phyloP scores from a whole-genome alignment of 2,113 vertebrate species.

The Erythrocebus patas region DNA sequence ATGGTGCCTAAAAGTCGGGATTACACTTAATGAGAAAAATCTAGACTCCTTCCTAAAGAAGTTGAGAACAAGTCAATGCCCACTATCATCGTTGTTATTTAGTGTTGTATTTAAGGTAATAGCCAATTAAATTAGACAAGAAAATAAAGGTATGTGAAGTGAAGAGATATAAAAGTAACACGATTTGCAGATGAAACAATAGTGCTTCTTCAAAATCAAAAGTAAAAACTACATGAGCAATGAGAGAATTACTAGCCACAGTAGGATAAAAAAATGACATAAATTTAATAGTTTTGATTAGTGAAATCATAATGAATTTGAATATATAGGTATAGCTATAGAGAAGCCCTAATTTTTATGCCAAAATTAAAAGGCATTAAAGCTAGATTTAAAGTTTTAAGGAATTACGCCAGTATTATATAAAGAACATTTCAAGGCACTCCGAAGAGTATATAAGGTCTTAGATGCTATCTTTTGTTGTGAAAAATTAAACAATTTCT shows the following conservation, averaged over 20 bases:
- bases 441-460: neutral
- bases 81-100: neutral
- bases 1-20: neutral
- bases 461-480: neutral
- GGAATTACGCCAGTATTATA: neutral
- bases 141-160: neutral
- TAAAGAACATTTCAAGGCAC: neutral
- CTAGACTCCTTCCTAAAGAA: neutral
- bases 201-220: neutral
- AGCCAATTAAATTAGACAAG: neutral
- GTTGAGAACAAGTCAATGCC: neutral
- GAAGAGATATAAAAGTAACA: neutral
- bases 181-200: neutral
- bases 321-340: neutral
- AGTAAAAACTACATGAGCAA: neutral
- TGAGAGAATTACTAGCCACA: neutral
- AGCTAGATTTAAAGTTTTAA: neutral
- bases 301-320: neutral
- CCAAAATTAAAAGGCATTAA: neutral
- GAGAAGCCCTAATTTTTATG: neutral
- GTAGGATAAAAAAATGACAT: neutral
- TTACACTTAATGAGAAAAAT: neutral
- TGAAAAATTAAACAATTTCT: neutral
- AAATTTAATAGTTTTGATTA: neutral
- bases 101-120: neutral